Evolutionary conservation across 2,113 vertebrate species (phyloP), one percentile per base, ranked within the genome.

Genomic region (Grallaria varia): DNA sequence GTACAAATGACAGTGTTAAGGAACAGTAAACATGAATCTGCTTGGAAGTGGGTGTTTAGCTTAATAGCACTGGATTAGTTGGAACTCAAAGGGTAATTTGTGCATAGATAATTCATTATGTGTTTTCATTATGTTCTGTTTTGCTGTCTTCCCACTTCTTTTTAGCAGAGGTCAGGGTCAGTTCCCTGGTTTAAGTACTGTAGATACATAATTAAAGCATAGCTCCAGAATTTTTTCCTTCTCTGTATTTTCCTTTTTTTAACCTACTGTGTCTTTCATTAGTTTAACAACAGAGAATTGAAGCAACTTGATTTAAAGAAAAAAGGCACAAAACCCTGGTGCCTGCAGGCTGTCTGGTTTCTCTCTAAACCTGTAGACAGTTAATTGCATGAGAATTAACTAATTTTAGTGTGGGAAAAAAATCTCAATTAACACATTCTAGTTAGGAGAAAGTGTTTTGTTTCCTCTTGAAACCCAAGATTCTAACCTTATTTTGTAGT

Each of bases 41-140:
- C 75, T 94, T 95, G 90, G 82, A 93, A 96, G 27, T 92, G 95
- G 90, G 84, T 97, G 64, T 90, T 96, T 97, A 84, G 83, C 92
- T 84, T 96, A 96, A 96, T 97, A 94, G 79, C 89, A 82, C 85
- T 93, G 92, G 81, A 95, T 96, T 96, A 83, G 76, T 91, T 92
- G 85, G 86, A 96, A 97, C 87, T 96, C 78, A 83, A 82, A 96
- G 88, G 94, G 73, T 96, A 86, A 87, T 97, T 95, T 88, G 93
- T 71, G 87, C 91, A 73, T 94, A 85, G 89, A 90, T 95, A 97
- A 95, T 96, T 97, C 92, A 96, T 97, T 93, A 96, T 1, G 19
- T 93, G 71, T 82, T 97, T 95, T 94, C 95, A 95, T 96, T 95
- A 94, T 60, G 42, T 59, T 89, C 62, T 22, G 62, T 93, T 91